A percentile compares a stretch with the other conserved stretches of the same genome.
phyloP scores from a whole-genome alignment of 2,888 invertebrate genomes.

The Trissonchulus sp. region DNA sequence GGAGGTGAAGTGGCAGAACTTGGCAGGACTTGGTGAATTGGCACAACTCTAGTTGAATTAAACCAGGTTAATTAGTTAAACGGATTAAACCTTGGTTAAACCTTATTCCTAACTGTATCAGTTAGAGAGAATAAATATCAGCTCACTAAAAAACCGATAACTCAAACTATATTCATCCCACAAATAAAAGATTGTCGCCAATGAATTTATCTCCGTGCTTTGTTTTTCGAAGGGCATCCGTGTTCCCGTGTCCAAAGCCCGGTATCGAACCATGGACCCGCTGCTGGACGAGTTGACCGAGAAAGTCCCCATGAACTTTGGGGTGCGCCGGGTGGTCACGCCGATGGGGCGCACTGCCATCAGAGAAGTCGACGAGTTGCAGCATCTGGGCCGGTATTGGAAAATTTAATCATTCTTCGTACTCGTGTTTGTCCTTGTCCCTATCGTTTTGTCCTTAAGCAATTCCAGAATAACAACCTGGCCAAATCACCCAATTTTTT shows the following conservation, averaged over 20 bases:
- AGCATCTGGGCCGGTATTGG: slow-evolving; percentile 48
- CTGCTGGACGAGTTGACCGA: slow-evolving; percentile 48
- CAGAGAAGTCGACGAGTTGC: slow-evolving; percentile 41
- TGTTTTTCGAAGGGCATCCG: slow-evolving; percentile 44
- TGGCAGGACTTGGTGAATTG: too few species aligned
- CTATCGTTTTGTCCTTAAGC: too few species aligned
- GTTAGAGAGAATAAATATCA: too few species aligned
- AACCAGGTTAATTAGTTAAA: too few species aligned
- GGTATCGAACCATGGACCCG: slow-evolving; percentile 47
- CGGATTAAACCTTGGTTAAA: too few species aligned
- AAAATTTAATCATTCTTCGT: not conserved
- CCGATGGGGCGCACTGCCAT: slow-evolving; percentile 45
- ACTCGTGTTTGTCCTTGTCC: too few species aligned
- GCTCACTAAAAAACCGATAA: too few species aligned
- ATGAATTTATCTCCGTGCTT: not conserved
- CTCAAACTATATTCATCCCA: not conserved
- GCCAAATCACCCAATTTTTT: too few species aligned
- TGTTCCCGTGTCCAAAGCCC: slow-evolving; percentile 46
- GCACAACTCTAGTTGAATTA: too few species aligned
- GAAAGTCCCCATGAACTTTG: slow-evolving; percentile 44
- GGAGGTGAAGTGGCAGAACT: too few species aligned
- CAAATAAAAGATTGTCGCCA: not conserved
- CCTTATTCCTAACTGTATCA: too few species aligned
- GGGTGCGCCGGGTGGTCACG: slow-evolving; percentile 45
- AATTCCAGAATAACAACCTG: too few species aligned